Evolutionary conservation across 2,797 vertebrate species (phyloP).

Genomic region (Pangasius djambal): DNA sequence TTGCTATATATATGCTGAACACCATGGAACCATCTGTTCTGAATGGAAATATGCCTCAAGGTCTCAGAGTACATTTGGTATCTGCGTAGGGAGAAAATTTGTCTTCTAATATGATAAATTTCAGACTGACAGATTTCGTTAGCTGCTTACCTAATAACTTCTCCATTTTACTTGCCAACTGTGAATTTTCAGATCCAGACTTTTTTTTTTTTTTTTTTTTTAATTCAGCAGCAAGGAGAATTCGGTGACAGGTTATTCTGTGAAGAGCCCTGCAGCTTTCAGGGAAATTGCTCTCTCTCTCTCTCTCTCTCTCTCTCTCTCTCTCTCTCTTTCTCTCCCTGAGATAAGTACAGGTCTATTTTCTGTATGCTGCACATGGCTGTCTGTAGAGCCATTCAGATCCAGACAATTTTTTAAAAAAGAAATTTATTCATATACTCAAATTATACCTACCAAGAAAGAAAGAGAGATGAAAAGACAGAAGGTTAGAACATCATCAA

Average conservation of each 20-base stretch:
- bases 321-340: background rate
- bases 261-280: slow-evolving; percentile 41
- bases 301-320: slow-evolving; percentile 12
- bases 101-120: slow-evolving; percentile 26
- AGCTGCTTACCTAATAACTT: slow-evolving; percentile 34
- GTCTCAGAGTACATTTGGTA: background rate
- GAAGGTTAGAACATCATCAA: background rate
- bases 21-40: background rate
- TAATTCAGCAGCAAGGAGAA: slow-evolving; percentile 30
- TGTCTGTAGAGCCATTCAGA: background rate
- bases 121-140: slow-evolving; percentile 32
- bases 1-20: background rate
- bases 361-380: slow-evolving; percentile 28
- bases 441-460: slow-evolving; percentile 22
- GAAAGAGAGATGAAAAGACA: background rate
- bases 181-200: slow-evolving; percentile 27
- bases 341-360: slow-evolving; percentile 48
- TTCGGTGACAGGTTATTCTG: slow-evolving; percentile 26
- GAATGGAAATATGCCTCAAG: slow-evolving; percentile 12
- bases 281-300: slow-evolving; percentile 24
- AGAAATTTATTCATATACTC: background rate
- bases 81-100: background rate
- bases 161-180: slow-evolving; percentile 39
- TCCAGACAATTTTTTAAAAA: slow-evolving; percentile 10
- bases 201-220: slow-evolving; percentile 14